These are phyloP conservation scores for Mycogona germanica DNA, from an alignment of 2,888 invertebrate species.

Conservation along the genomic window DNA sequence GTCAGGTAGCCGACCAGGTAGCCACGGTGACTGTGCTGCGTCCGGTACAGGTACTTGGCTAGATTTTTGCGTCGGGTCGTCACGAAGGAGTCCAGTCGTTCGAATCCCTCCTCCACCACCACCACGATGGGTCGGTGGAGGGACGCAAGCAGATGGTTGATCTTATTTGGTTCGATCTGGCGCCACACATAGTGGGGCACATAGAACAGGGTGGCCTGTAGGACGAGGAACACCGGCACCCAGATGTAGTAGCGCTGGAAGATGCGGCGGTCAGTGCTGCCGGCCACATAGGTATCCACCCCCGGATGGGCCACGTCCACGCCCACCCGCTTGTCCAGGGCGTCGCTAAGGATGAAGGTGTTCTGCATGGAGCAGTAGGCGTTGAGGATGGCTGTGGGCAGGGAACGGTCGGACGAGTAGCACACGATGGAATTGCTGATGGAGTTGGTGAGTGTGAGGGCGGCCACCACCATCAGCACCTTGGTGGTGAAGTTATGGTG, in stretches of 20 bases:
- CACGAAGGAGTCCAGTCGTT: no score
- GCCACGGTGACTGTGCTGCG: slow-evolving; percentile 22
- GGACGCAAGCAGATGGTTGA: slow-evolving; percentile 18
- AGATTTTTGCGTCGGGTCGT: slow-evolving; percentile 21
- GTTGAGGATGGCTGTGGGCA: background rate
- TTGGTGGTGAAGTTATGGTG: slow-evolving; percentile 1
- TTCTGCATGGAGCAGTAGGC: slow-evolving; percentile 23
- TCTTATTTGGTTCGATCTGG: slow-evolving; percentile 24
- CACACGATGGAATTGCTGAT: background rate
- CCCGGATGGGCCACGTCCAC: slow-evolving; percentile 25
- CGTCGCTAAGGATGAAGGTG: slow-evolving; percentile 25
- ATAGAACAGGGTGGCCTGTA: slow-evolving; percentile 25
- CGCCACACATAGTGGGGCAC: slow-evolving; percentile 26
- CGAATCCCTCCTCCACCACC: background rate
- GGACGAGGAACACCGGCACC: slow-evolving; percentile 26
- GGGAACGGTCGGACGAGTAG: background rate
- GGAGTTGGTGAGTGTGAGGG: background rate
- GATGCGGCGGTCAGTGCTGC: background rate
- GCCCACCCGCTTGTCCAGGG: slow-evolving; percentile 24
- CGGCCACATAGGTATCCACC: slow-evolving; percentile 18
- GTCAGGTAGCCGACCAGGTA: slow-evolving; percentile 24
- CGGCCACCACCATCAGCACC: background rate
- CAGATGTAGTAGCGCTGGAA: slow-evolving; percentile 27
- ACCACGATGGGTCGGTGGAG: background rate
- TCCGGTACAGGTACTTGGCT: slow-evolving; percentile 23